Evolutionary conservation across 1,140 invertebrate genomes (phyloP).

Genomic region (Trissolcus basalis): DNA sequence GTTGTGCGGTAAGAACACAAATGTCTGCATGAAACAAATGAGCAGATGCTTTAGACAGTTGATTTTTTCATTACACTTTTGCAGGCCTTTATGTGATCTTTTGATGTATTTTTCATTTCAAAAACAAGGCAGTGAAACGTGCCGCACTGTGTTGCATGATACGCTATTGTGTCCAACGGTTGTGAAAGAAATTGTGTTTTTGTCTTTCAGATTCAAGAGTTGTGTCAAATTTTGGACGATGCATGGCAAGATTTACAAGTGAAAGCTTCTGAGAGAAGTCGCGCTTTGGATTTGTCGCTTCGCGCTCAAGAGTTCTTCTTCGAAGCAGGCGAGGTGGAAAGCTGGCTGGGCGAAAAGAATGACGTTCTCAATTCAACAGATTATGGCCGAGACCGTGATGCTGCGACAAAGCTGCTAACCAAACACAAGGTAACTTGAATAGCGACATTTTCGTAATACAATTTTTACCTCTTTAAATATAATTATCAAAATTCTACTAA

Average conservation of each 20-base stretch:
- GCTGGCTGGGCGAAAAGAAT: conserved; percentile 92
- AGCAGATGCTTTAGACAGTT: conserved; percentile 10
- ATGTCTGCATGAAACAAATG: conserved; percentile 60
- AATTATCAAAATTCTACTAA: no score
- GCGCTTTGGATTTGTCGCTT: conserved; percentile 88
- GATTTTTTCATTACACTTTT: not conserved
- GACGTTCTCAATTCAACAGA: conserved; percentile 88
- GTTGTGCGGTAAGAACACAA: conserved; percentile 66
- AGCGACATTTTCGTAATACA: not conserved
- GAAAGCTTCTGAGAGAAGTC: conserved; percentile 83
- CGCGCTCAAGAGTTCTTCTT: conserved; percentile 93
- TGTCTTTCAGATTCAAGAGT: conserved; percentile 77
- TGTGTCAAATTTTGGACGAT: conserved; percentile 80
- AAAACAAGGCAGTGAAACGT: not conserved
- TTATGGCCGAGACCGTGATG: conserved; percentile 90
- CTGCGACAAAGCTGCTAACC: conserved; percentile 92
- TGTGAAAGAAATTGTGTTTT: not conserved
- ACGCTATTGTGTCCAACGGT: not conserved
- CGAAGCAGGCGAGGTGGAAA: conserved; percentile 94
- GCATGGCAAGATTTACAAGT: conserved; percentile 84
- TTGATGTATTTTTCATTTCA: not conserved
- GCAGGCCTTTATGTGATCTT: not conserved
- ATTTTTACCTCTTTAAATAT: no score
- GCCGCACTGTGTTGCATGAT: conserved; percentile 16
- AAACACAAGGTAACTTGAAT: conserved; percentile 87